Evolutionary conservation across 2,113 vertebrate species (phyloP).

Genomic region (Erpornis zantholeuca): DNA sequence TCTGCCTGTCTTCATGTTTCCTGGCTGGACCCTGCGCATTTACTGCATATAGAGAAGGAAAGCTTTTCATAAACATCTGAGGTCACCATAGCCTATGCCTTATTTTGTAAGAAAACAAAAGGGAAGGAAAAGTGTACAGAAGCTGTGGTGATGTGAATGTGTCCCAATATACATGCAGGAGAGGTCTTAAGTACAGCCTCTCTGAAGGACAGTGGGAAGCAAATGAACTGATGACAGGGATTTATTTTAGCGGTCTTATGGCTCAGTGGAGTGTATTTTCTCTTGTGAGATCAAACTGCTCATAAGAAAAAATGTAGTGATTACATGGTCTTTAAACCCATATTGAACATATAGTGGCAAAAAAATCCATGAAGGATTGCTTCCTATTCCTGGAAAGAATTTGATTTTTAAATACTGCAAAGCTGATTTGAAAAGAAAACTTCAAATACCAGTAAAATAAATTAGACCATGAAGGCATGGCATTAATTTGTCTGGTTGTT

Average conservation of each 20-base stretch:
- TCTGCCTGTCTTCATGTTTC: neutral
- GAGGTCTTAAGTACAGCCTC: neutral
- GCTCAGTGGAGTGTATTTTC: neutral
- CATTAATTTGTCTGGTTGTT: neutral
- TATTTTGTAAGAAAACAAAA: constrained; percentile 22
- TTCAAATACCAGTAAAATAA: neutral
- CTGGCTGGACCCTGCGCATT: neutral
- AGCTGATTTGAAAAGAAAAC: neutral
- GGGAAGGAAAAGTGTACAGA: neutral
- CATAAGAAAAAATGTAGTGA: neutral
- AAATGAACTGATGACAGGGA: neutral
- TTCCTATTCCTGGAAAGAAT: neutral
- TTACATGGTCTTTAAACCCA: neutral
- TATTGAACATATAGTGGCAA: neutral
- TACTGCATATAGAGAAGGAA: neutral
- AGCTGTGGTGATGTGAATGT: neutral
- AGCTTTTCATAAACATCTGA: neutral
- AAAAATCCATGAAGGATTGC: neutral
- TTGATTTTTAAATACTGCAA: neutral
- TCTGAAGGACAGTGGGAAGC: neutral
- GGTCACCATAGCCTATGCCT: neutral
- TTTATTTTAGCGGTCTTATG: neutral
- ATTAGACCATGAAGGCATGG: neutral
- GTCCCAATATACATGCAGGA: neutral
- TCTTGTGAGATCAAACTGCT: neutral